phyloP scores from a whole-genome alignment of 2,888 invertebrate genomes.

The Neocrepidodera transversa region DNA sequence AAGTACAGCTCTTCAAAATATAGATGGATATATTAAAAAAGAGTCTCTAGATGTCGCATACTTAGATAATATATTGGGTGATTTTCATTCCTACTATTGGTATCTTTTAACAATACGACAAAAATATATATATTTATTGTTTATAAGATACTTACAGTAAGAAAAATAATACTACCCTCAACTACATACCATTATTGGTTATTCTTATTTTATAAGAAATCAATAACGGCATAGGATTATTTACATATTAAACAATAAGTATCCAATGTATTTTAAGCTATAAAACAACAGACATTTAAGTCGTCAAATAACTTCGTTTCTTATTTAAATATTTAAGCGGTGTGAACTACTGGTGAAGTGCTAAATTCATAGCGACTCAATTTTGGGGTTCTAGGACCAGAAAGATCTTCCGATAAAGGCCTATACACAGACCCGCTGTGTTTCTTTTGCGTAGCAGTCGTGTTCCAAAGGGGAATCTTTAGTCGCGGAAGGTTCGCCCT shows the following conservation, averaged over 20 bases:
- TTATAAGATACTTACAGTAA: neutral
- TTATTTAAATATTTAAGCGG: slow-evolving; percentile 29
- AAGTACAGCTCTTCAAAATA: slow-evolving; percentile 4
- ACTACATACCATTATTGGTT: slow-evolving; percentile 3
- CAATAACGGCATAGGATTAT: slow-evolving; percentile 11
- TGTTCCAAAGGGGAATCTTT: slow-evolving; percentile 55
- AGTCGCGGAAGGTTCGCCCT: slow-evolving; percentile 54
- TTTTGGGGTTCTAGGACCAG: slow-evolving; percentile 73
- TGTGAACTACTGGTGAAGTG: slow-evolving; percentile 49
- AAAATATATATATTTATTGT: neutral
- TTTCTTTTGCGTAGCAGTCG: slow-evolving; percentile 65
- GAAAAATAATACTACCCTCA: neutral
- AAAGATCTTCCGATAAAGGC: slow-evolving; percentile 78
- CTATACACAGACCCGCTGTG: slow-evolving; percentile 80
- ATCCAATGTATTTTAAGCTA: slow-evolving; percentile 11
- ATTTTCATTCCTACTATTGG: neutral
- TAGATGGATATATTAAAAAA: neutral
- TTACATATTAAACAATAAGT: slow-evolving; percentile 23
- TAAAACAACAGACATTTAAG: slow-evolving; percentile 18
- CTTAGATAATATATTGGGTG: neutral
- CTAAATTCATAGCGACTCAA: slow-evolving; percentile 64
- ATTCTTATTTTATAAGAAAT: slow-evolving; percentile 17
- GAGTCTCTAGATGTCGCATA: neutral
- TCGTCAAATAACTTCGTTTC: slow-evolving; percentile 19
- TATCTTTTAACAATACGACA: neutral